Base-by-base conservation (phyloP, 2,113 vertebrate genomes). In the Corvus moneduloides region DNA sequence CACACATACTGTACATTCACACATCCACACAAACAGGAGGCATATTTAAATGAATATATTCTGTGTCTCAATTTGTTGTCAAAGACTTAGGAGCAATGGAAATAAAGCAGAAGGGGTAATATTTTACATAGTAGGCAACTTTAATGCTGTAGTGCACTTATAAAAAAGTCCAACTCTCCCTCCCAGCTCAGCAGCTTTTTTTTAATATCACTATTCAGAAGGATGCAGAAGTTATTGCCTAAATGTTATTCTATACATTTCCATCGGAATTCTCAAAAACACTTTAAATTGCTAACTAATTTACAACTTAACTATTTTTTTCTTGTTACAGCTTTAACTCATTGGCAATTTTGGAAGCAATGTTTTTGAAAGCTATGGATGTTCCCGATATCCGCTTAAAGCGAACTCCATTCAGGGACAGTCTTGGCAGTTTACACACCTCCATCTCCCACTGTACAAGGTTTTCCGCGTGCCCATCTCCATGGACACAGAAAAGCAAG, bases 361-460 rank as follows among this genome's bases (percentile, higher is more conserved):
- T 99, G 98, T 99, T 99, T 98, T 99, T 99, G 98, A 99, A 99
- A 98, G 99, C 99, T 97, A 99, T 99, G 96, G 99, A 99, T 94
- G 99, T 99, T 96, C 99, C 99, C 35, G 99, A 99, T 98, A 99
- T 99, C 98, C 99, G 98, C 97, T 99, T 99, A 97, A 99, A 99
- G 81, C 99, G 98, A 93, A 99, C 99, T 86, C 99, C 99, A 2
- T 99, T 99, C 96, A 99, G 99, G 55, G 99, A 99, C 96, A 99
- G 99, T 86, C 99, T 98, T 75, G 99, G 99, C 96, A 99, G 98
- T 97, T 99, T 99, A 98, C 99, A 99, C 77, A 99, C 99, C 98
- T 99, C 99, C 99, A 99, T 99, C 97, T 99, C 99, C 99, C 99
- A 99, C 93, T 99, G 99, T 59, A 99, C 99, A 72, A 99, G 98